Percentiles rank a stretch among this genome's conserved stretches.
Conservation (phyloP, 2,797 vertebrate genomes). For the Cossypha caffra region DNA sequence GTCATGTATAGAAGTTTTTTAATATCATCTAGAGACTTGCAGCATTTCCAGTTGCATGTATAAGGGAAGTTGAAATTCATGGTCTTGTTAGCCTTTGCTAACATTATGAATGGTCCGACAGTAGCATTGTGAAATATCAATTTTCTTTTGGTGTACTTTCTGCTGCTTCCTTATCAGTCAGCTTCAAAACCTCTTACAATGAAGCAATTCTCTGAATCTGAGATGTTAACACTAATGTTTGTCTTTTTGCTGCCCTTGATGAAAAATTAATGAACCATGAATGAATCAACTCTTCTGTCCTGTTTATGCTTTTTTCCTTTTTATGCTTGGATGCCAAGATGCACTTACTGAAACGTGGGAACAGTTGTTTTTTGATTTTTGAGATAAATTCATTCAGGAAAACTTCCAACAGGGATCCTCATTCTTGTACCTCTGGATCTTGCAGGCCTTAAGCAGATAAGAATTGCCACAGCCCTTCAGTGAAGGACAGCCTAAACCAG, state of each 20-base stretch:
- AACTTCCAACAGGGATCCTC: neutral
- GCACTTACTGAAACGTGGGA: neutral
- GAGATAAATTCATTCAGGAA: neutral
- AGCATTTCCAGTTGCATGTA: neutral
- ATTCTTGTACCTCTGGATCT: neutral
- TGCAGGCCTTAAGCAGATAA: neutral
- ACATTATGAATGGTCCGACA: neutral
- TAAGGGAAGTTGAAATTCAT: neutral
- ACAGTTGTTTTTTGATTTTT: neutral
- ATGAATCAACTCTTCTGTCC: neutral
- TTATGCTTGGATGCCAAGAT: neutral
- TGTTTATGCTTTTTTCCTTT: neutral
- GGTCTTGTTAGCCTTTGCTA: neutral
- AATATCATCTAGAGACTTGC: neutral
- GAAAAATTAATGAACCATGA: conserved; percentile 45
- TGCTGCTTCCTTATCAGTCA: neutral
- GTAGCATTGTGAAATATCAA: neutral
- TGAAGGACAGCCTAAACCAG: neutral
- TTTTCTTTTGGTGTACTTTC: neutral
- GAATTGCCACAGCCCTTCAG: neutral
- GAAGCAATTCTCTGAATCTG: neutral
- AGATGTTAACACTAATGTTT: conserved; percentile 21
- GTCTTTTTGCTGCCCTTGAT: conserved; percentile 19
- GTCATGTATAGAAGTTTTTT: neutral
- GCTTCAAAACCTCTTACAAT: neutral